Evolutionary conservation across 1,140 invertebrate genomes (phyloP).

Genomic region (Coptotermes formosanus): DNA sequence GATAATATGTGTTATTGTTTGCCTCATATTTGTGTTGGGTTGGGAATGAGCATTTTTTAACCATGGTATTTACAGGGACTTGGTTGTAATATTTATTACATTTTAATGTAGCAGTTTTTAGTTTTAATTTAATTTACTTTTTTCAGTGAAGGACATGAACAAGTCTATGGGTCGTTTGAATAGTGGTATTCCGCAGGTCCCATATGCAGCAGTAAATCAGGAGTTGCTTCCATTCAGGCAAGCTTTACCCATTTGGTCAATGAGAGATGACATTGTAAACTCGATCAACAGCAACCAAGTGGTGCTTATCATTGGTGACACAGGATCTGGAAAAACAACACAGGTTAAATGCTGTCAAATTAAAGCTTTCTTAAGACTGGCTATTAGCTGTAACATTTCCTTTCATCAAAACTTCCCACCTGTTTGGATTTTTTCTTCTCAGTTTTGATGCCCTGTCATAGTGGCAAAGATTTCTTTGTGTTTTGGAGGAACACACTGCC

Average conservation of each 20-base stretch:
- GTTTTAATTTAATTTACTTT: constrained; percentile 22
- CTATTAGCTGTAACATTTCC: no score
- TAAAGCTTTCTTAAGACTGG: neutral
- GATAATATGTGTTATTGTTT: no score
- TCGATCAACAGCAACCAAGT: constrained; percentile 46
- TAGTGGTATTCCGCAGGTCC: constrained; percentile 62
- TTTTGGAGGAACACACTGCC: no score
- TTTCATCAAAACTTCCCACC: no score
- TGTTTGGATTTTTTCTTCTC: no score
- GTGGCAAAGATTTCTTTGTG: no score
- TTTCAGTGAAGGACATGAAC: constrained; percentile 50
- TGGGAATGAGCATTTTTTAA: no score
- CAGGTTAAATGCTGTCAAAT: neutral
- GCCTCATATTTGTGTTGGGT: no score
- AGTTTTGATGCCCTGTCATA: no score
- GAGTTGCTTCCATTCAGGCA: constrained; percentile 56
- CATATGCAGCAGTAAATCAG: constrained; percentile 51
- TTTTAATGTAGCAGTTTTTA: neutral
- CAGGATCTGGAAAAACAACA: constrained; percentile 47
- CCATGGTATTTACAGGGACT: no score
- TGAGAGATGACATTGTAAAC: constrained; percentile 50
- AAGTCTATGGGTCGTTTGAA: constrained; percentile 60
- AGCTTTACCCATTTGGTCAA: constrained; percentile 56
- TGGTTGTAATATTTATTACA: no score
- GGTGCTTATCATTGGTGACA: constrained; percentile 48